Conservation (phyloP, 2,888 invertebrate species). For the Mesorhabditis spiculigera region DNA sequence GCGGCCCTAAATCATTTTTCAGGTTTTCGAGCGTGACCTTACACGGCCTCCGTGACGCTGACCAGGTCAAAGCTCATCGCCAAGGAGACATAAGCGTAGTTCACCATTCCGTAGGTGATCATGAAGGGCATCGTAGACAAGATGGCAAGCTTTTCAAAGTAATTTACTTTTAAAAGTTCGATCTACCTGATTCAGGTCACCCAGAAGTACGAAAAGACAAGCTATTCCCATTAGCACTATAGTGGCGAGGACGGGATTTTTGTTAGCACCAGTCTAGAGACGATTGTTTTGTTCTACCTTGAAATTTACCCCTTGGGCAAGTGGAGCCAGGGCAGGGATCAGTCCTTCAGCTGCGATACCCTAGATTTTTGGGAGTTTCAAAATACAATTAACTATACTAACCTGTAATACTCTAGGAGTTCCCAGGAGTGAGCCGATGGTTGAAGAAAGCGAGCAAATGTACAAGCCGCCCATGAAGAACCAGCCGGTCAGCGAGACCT, state of each 20-base stretch:
- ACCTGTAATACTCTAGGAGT: conserved; percentile 41
- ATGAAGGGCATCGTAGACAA: conserved; percentile 96
- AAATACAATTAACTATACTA: conserved; percentile 23
- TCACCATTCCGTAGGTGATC: conserved; percentile 88
- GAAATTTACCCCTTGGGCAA: conserved; percentile 77
- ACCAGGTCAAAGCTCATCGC: conserved; percentile 88
- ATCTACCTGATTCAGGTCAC: conserved; percentile 64
- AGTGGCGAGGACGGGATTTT: conserved; percentile 87
- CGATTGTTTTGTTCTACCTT: not conserved
- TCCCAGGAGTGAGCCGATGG: conserved; percentile 91
- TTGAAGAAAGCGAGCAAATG: conserved; percentile 90
- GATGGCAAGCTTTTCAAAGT: conserved; percentile 71
- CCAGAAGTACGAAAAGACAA: conserved; percentile 84
- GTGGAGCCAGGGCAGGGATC: conserved; percentile 79
- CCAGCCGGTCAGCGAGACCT: conserved; percentile 64
- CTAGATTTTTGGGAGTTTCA: conserved; percentile 66
- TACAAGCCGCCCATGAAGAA: conserved; percentile 85
- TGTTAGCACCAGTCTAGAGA: conserved; percentile 74
- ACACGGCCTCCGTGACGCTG: conserved; percentile 27
- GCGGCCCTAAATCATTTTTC: not conserved
- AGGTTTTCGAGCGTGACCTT: conserved; percentile 6
- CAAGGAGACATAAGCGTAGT: conserved; percentile 91
- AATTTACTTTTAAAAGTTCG: not conserved
- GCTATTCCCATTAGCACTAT: conserved; percentile 83
- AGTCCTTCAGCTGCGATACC: conserved; percentile 92